phyloP scores from a whole-genome alignment of 2,113 vertebrate genomes.

The Nyctibius bracteatus region DNA sequence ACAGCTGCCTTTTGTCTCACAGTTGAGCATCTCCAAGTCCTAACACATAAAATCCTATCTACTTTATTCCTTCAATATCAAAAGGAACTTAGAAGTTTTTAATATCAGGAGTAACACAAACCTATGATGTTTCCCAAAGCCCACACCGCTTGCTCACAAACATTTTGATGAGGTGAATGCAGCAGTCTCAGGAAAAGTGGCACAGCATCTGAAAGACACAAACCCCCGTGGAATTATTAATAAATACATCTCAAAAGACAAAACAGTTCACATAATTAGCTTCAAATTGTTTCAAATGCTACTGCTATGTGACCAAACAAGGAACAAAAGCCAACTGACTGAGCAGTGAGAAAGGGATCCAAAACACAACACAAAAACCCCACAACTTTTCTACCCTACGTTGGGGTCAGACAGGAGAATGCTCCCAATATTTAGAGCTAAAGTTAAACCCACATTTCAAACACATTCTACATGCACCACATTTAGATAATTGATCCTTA shows the following conservation, averaged over 20 bases:
- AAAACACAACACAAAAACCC: background rate
- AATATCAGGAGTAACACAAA: slow-evolving; percentile 63
- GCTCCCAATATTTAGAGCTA: background rate
- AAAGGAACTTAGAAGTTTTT: background rate
- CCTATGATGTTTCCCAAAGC: slow-evolving; percentile 98
- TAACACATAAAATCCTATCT: background rate
- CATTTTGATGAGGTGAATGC: slow-evolving; percentile 94
- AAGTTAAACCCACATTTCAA: background rate
- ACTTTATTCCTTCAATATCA: background rate
- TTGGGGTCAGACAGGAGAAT: background rate
- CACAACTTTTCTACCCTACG: background rate
- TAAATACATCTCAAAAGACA: background rate
- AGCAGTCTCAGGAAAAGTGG: slow-evolving; percentile 93
- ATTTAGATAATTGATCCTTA: background rate
- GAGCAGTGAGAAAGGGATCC: background rate
- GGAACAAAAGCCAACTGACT: background rate
- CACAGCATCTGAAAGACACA: slow-evolving; percentile 85
- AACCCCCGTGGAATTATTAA: background rate
- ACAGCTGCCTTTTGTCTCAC: background rate
- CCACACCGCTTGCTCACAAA: slow-evolving; percentile 98
- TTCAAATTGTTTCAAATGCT: background rate
- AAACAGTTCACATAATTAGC: background rate
- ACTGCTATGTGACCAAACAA: background rate
- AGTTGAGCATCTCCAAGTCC: background rate
- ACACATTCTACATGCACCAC: background rate